Conservation (phyloP, 2,888 invertebrate species). For the Leptinotarsa haldemani region DNA sequence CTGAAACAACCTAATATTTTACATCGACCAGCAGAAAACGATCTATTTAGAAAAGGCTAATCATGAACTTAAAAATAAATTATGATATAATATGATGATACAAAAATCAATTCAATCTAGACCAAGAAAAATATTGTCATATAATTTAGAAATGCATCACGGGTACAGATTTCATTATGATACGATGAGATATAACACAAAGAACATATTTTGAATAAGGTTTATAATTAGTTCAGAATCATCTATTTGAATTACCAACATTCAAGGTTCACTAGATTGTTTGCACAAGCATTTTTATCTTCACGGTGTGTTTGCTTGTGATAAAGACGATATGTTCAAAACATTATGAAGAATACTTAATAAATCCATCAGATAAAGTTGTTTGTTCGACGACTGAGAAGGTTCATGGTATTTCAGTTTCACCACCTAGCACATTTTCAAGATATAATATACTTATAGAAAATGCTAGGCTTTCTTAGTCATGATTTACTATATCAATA, state of each 20-base stretch:
- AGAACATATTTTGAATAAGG: neutral
- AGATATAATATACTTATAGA: no score
- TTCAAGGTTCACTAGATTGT: conserved; percentile 14
- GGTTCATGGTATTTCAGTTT: neutral
- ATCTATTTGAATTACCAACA: conserved; percentile 10
- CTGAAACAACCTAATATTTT: no score
- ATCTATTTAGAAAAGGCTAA: no score
- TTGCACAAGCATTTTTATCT: conserved; percentile 14
- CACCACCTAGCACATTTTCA: neutral
- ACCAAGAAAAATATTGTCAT: no score
- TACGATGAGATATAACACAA: neutral
- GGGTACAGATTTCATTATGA: neutral
- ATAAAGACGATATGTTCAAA: conserved; percentile 16
- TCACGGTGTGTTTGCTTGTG: conserved; percentile 12
- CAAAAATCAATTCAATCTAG: no score
- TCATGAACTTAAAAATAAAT: no score
- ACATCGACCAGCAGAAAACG: no score
- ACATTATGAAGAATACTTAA: conserved; percentile 10
- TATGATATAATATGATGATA: no score
- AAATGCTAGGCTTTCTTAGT: neutral
- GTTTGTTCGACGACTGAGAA: neutral
- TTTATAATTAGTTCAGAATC: conserved; percentile 10
- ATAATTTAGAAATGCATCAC: no score
- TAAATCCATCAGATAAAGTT: conserved; percentile 14
- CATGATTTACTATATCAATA: neutral